Base-by-base conservation (phyloP, 2,797 vertebrate species). In the Sebastes reedi region DNA sequence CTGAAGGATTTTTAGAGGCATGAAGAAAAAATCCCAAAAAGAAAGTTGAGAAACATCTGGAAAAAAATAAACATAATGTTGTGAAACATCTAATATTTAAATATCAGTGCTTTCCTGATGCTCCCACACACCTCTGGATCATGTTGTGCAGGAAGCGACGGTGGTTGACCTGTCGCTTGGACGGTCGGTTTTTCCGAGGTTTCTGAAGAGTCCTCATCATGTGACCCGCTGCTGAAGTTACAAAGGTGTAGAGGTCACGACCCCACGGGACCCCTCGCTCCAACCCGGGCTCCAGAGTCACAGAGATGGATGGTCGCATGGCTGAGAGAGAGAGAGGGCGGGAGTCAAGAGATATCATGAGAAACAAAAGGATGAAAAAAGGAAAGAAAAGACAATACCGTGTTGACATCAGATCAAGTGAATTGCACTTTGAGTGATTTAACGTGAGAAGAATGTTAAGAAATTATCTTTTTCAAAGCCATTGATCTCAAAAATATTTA, bases 131-230 rank as follows among this genome's bases (percentile, higher is more conserved):
- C 97, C 97, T 97, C 93, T 96, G 97, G 73, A 98, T 96, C 95
- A 98, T 97, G 92, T 97, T 98, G 90, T 98, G 96, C 24, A 98
- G 95, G 90, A 98, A 98, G 76, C 97, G 92, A 0, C 97, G 95
- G 80, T 97, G 97, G 94, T 97, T 98, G 84, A 97, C 97, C 87
- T 96, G 97, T 5, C 97, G 94, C 81, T 97, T 98, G 75, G 95
- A 95, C 0, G 95, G 94, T 0, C 96, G 91, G 65, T 90, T 94
- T 83, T 95, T 94, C 13, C 92, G 90, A 1, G 96, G 95, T 54
- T 94, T 97, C 87, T 97, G 96, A 42, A 98, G 92, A 1, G 96
- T 96, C 54, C 96, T 93, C 90, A 98, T 97, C 94, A 98, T 94
- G 81, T 97, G 96, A 58, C 95, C 94, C 0, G 97, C 96, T 0